Evolutionary conservation across 2,888 invertebrate species (phyloP).

Genomic region (Dolichopus griseipennis): DNA sequence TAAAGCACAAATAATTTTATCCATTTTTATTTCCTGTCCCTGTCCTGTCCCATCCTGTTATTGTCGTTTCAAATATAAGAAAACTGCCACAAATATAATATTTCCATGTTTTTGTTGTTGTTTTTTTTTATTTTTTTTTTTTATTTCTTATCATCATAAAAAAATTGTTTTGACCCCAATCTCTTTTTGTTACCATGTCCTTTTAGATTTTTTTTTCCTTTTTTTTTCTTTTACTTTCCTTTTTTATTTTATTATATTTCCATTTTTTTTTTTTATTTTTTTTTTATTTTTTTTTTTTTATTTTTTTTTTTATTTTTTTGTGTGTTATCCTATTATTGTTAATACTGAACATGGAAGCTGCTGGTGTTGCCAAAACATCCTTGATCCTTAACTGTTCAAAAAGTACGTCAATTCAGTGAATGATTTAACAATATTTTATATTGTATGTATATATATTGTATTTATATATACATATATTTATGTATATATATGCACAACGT

Average conservation of each 20-base stretch:
- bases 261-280: not conserved
- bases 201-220: not conserved
- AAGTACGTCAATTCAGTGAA: constrained; percentile 5
- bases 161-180: constrained; percentile 1
- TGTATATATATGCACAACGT: not conserved
- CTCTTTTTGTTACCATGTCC: constrained; percentile 6
- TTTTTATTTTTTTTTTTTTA: not conserved
- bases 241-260: not conserved
- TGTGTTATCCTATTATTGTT: not conserved
- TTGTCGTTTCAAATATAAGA: not conserved
- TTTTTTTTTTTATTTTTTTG: not conserved
- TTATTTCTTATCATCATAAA: not conserved
- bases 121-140: not conserved
- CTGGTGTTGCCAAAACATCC: constrained; percentile 1
- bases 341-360: not conserved
- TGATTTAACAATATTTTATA: constrained; percentile 4
- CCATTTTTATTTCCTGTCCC: not conserved
- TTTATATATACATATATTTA: not conserved
- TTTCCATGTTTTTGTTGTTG: not conserved
- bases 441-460: not conserved
- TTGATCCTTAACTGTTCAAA: constrained; percentile 4
- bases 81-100: constrained; percentile 1
- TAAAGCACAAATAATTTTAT: not conserved
- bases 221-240: not conserved
- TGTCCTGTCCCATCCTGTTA: not conserved